A percentile compares a stretch with the other conserved stretches of the same genome.
These are phyloP conservation scores for Alethe diademata DNA, from an alignment of 2,113 vertebrate species.

Conservation along the genomic window DNA sequence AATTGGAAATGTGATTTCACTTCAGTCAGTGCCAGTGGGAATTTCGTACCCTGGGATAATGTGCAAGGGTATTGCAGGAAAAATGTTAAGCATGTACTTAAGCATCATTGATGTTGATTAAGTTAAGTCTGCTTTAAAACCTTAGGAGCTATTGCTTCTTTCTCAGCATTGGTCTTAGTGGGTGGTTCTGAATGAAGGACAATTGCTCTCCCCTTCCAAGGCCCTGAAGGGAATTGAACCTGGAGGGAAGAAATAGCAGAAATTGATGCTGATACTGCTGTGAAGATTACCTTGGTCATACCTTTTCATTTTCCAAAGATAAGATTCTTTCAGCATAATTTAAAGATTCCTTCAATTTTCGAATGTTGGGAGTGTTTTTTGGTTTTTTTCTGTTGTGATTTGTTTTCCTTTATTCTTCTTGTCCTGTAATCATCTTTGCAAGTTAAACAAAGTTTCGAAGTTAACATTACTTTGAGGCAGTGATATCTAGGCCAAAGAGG, in stretches of 20 bases:
- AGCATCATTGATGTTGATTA: background rate
- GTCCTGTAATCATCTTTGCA: background rate
- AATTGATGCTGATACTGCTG: background rate
- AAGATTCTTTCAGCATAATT: background rate
- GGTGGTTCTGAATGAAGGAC: background rate
- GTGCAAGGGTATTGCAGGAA: background rate
- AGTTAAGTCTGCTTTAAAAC: background rate
- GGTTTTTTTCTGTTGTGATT: background rate
- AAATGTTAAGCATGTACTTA: background rate
- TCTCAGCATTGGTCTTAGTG: background rate
- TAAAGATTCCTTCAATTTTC: background rate
- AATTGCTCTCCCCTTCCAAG: background rate
- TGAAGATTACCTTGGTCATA: background rate
- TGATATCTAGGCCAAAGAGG: slow-evolving; percentile 41
- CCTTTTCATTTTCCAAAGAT: background rate
- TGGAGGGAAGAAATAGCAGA: background rate
- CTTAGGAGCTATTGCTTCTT: background rate
- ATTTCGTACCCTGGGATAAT: background rate
- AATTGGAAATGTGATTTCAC: background rate
- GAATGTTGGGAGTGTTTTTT: background rate
- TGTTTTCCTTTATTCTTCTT: slow-evolving; percentile 31
- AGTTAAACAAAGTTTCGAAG: slow-evolving; percentile 32
- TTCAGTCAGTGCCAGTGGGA: background rate
- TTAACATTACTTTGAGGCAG: slow-evolving; percentile 26
- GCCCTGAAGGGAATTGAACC: background rate